Conservation (phyloP, 2,113 vertebrate genomes). For the Gasterosteus aculeatus region DNA sequence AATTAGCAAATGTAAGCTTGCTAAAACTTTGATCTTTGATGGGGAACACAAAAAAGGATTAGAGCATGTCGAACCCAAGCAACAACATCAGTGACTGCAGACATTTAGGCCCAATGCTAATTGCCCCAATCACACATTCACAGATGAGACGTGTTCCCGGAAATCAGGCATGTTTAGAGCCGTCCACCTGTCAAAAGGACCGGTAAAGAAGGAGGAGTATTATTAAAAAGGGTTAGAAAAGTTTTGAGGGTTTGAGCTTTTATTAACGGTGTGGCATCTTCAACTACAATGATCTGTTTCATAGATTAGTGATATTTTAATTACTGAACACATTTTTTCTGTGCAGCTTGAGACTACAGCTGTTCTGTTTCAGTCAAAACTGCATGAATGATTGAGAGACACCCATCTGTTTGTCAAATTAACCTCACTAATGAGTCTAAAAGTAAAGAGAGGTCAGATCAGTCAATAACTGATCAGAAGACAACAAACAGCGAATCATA, state of each 20-base stretch:
- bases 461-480: conserved; percentile 48
- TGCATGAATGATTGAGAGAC: conserved; percentile 31
- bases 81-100: neutral
- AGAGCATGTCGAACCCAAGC: neutral
- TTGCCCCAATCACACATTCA: neutral
- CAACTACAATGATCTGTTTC: neutral
- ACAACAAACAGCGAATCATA: conserved; percentile 24
- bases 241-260: conserved; percentile 28
- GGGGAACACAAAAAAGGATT: neutral
- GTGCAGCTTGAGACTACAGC: conserved; percentile 3
- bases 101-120: neutral
- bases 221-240: neutral
- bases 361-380: conserved; percentile 7
- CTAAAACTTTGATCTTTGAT: neutral
- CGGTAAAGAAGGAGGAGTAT: neutral
- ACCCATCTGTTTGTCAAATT: conserved; percentile 43
- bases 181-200: too few species aligned
- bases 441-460: conserved; percentile 50
- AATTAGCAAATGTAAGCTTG: neutral
- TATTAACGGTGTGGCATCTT: conserved; percentile 6
- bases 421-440: conserved; percentile 49
- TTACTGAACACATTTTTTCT: neutral
- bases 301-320: conserved; percentile 7
- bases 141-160: neutral
- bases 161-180: too few species aligned